These are phyloP conservation scores for Cloeon dipterum DNA, from an alignment of 2,888 invertebrate genomes.

Conservation along the genomic window DNA sequence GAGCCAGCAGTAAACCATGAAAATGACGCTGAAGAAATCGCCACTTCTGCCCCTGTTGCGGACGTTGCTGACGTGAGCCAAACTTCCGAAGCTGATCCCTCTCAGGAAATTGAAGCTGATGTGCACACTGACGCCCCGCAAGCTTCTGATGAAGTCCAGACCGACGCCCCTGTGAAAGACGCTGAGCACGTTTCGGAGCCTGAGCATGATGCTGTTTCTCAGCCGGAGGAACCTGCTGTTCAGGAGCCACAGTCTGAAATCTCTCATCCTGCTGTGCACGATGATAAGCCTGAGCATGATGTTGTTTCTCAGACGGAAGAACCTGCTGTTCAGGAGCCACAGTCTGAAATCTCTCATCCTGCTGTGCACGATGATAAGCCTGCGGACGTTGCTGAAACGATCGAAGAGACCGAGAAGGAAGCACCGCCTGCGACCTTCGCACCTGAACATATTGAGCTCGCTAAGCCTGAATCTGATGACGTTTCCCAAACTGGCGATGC, in stretches of 20 bases:
- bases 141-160: constrained; percentile 6
- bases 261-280: constrained; percentile 1
- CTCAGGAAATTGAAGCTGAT: constrained; percentile 3
- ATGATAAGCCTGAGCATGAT: constrained; percentile 4
- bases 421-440: too few species aligned
- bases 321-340: too few species aligned
- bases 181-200: constrained; percentile 6
- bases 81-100: too few species aligned
- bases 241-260: too few species aligned
- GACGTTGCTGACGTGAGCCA: too few species aligned
- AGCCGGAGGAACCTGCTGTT: constrained; percentile 4
- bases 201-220: constrained; percentile 1
- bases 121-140: constrained; percentile 1
- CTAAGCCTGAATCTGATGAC: too few species aligned
- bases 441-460: too few species aligned
- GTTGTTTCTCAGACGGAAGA: not conserved
- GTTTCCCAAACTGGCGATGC: not conserved
- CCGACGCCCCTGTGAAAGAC: constrained; percentile 6
- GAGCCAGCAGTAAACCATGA: not conserved
- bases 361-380: not conserved
- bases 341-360: not conserved
- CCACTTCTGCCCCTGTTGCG: not conserved
- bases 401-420: too few species aligned
- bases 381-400: not conserved
- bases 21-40: not conserved